Conservation (phyloP, 1,140 invertebrate species). For the Zophobas atratus region DNA sequence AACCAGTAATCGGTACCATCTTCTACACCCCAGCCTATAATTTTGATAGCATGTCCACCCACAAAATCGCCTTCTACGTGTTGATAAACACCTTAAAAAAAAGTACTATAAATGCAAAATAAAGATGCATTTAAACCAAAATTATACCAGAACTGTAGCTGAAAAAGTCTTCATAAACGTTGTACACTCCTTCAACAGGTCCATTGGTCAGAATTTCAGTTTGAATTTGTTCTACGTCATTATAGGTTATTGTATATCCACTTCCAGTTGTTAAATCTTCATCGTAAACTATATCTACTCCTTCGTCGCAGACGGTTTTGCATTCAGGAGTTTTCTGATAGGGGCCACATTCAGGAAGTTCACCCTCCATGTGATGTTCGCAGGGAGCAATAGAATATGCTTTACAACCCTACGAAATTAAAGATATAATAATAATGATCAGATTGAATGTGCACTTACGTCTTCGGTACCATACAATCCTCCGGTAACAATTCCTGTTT, state of each 20-base stretch:
- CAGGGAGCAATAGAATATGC: slow-evolving; percentile 76
- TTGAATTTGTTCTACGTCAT: slow-evolving; percentile 47
- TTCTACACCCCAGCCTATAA: slow-evolving; percentile 91
- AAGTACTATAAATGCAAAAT: too few relatives aligned
- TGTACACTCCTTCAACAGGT: background rate
- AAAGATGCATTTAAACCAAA: too few relatives aligned
- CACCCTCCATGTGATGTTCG: slow-evolving; percentile 74
- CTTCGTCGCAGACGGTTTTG: slow-evolving; percentile 70
- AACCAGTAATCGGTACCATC: slow-evolving; percentile 89
- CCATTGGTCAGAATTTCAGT: slow-evolving; percentile 49
- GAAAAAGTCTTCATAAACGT: slow-evolving; percentile 47
- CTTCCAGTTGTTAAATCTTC: slow-evolving; percentile 69
- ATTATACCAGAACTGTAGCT: slow-evolving; percentile 30
- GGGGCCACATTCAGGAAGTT: slow-evolving; percentile 50
- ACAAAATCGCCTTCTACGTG: slow-evolving; percentile 81
- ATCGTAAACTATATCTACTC: slow-evolving; percentile 71
- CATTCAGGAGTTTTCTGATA: slow-evolving; percentile 73
- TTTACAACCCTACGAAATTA: slow-evolving; percentile 53
- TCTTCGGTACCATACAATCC: slow-evolving; percentile 72
- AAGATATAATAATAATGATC: background rate
- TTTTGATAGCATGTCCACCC: slow-evolving; percentile 91
- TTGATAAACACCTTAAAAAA: slow-evolving; percentile 82
- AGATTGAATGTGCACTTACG: slow-evolving; percentile 17
- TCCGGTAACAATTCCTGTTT: slow-evolving; percentile 74
- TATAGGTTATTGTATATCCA: background rate